Evolutionary conservation across 2,888 invertebrate species (phyloP).

Genomic region (Hylaea fasciaria): DNA sequence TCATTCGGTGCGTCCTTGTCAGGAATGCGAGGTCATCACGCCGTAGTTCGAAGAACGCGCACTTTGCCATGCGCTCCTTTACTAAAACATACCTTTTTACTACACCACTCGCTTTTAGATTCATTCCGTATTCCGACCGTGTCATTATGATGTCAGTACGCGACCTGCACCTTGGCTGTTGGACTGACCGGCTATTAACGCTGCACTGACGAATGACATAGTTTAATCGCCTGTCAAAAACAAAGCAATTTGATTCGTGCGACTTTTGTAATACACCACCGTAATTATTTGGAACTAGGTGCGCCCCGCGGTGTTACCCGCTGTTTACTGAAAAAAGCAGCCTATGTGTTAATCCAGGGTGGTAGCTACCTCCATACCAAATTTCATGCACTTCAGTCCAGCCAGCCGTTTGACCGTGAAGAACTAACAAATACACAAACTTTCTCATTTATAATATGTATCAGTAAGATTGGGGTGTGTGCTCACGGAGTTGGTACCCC

Average conservation of each 20-base stretch:
- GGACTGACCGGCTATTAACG: slow-evolving; percentile 42
- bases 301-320: too few relatives aligned
- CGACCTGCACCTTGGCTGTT: slow-evolving; percentile 57
- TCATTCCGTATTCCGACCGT: slow-evolving; percentile 73
- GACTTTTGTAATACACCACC: slow-evolving; percentile 17
- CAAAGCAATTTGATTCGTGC: slow-evolving; percentile 30
- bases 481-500: slow-evolving; percentile 4
- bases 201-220: slow-evolving; percentile 34
- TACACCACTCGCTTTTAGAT: slow-evolving; percentile 40
- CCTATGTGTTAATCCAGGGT: too few relatives aligned
- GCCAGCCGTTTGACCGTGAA: too few relatives aligned
- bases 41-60: slow-evolving; percentile 69
- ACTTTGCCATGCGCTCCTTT: slow-evolving; percentile 71
- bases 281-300: too few relatives aligned
- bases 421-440: too few relatives aligned
- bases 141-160: slow-evolving; percentile 65
- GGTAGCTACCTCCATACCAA: too few relatives aligned
- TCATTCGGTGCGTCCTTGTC: slow-evolving; percentile 78
- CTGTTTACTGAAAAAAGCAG: too few relatives aligned
- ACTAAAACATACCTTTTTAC: slow-evolving; percentile 72
- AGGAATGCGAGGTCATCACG: slow-evolving; percentile 84
- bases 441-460: too few relatives aligned
- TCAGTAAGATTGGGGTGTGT: slow-evolving; percentile 2
- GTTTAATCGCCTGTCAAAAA: slow-evolving; percentile 28
- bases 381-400: too few relatives aligned